Evolutionary conservation across 2,797 vertebrate genomes (phyloP), one percentile per base, ranked within the genome.

Genomic region (Gallinago solitaria): DNA sequence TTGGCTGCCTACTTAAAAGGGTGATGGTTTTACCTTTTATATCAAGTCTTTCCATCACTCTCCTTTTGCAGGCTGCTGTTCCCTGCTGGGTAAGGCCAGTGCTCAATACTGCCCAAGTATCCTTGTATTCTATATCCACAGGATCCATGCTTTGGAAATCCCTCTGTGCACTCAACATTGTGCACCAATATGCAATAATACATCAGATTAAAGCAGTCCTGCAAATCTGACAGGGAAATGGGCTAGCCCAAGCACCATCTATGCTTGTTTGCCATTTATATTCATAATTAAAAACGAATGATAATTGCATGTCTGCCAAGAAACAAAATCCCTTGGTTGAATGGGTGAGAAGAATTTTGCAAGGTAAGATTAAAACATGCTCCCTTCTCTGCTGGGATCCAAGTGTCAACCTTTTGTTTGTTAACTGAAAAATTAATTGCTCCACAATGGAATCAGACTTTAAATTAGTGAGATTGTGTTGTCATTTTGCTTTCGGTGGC

Each of bases 341-440:
- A 79, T 2, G 15, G 15, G n/a, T 30, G 63, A 90, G 77, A 93
- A 37, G 33, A 82, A 93, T 93, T 95, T 92, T 94, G 20, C 74
- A 84, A 90, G 51, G 76, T 57, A 76, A 90, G 73, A 95, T 82
- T 94, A 93, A 90, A 95, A 54, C 21, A 30, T 70, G 47, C 16
- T 94, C 8, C 39, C 25, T 47, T 88, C 85, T 76, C 83, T 90
- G 18, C 59, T 20, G 39, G 54, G 89, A 95, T 83, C 54, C 15
- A 15, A 86, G 61, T 79, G 80, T 61, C 89, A 93, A 68, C 54
- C 32, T 90, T 86, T 95, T 71, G 32, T 91, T 89, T 93, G 74
- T 84, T 77, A 95, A 90, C 67, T 86, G 88, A 91, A 37, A 86
- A 94, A 93, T 90, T 91, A 96, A 96, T 96, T 90, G 67, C 33